phyloP scores from a whole-genome alignment of 2,888 invertebrate species.

The Atethmia centrago region DNA sequence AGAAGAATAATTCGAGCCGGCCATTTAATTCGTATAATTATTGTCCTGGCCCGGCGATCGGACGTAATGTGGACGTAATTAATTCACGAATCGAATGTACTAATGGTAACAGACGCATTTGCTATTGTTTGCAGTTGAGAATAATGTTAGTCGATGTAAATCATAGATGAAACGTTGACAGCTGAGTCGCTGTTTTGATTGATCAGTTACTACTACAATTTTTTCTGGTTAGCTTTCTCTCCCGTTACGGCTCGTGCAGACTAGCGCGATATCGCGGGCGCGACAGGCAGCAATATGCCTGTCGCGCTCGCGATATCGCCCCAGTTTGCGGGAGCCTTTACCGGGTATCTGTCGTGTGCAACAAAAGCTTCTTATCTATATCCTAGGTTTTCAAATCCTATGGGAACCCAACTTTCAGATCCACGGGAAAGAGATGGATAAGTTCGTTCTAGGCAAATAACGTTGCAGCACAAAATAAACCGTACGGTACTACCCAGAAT shows the following conservation, averaged over 20 bases:
- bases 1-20: conserved; percentile 51
- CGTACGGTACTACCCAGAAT: neutral
- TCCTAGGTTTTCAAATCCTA: neutral
- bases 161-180: neutral
- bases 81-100: conserved; percentile 53
- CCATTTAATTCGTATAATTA: conserved; percentile 63
- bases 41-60: conserved; percentile 40
- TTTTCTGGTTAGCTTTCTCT: neutral
- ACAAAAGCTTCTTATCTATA: neutral
- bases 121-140: conserved; percentile 30
- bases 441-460: neutral
- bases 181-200: conserved; percentile 20
- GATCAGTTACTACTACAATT: neutral
- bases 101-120: conserved; percentile 26
- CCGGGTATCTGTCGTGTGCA: neutral
- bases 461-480: neutral
- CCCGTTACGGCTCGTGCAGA: too few relatives aligned
- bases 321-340: too few relatives aligned
- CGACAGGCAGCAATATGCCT: too few relatives aligned
- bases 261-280: too few relatives aligned
- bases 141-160: conserved; percentile 15
- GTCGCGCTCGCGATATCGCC: too few relatives aligned
- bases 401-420: conserved; percentile 3
- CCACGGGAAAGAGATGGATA: neutral
- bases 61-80: conserved; percentile 53